phyloP scores from a whole-genome alignment of 1,140 invertebrate genomes.

The Octopus sinensis region DNA sequence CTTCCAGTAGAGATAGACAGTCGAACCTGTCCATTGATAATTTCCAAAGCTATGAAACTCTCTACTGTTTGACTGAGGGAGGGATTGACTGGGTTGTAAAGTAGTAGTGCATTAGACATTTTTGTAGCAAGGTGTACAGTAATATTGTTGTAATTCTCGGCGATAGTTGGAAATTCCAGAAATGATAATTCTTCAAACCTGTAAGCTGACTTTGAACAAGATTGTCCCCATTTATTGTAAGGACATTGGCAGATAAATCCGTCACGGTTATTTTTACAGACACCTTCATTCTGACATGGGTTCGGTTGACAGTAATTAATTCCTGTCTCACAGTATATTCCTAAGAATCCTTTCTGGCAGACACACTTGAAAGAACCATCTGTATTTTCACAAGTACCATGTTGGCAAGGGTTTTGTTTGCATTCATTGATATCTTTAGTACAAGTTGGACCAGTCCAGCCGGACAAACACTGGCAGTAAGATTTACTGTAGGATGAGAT shows the following conservation, averaged over 20 bases:
- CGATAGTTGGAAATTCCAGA: slow-evolving; percentile 80
- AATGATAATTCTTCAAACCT: slow-evolving; percentile 86
- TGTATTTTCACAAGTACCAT: slow-evolving; percentile 48
- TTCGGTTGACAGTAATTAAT: slow-evolving; percentile 34
- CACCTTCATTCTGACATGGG: slow-evolving; percentile 61
- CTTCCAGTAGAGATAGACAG: neutral
- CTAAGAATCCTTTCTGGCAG: slow-evolving; percentile 83
- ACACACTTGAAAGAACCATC: slow-evolving; percentile 71
- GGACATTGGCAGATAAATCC: slow-evolving; percentile 70
- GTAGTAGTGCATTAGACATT: slow-evolving; percentile 76
- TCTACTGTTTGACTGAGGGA: neutral
- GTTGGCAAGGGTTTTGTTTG: slow-evolving; percentile 60
- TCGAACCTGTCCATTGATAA: neutral
- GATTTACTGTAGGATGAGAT: slow-evolving; percentile 77
- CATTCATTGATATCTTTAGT: slow-evolving; percentile 93
- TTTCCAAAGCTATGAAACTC: slow-evolving; percentile 9
- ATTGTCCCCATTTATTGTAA: slow-evolving; percentile 75
- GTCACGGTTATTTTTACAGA: slow-evolving; percentile 72
- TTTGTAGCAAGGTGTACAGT: slow-evolving; percentile 78
- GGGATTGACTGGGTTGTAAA: slow-evolving; percentile 79
- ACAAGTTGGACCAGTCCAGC: slow-evolving; percentile 65
- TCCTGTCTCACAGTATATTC: slow-evolving; percentile 67
- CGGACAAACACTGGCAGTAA: slow-evolving; percentile 84
- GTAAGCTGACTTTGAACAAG: slow-evolving; percentile 84
- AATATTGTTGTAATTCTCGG: slow-evolving; percentile 85